Conservation (phyloP, 1,140 invertebrate genomes). For the Lerema accius region DNA sequence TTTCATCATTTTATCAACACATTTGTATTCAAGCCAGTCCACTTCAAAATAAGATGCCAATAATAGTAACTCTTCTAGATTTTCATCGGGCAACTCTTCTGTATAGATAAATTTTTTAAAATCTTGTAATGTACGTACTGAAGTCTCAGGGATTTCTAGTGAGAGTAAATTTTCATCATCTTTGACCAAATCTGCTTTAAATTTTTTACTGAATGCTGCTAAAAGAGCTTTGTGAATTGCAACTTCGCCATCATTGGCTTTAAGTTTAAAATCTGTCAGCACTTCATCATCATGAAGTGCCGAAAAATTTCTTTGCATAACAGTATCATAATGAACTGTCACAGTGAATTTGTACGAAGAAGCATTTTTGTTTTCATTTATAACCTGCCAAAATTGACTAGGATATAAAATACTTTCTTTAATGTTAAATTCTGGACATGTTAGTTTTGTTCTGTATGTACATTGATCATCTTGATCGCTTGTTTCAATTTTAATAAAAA, state of each 20-base stretch:
- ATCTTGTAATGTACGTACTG: background rate
- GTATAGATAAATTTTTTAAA: background rate
- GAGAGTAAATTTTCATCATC: background rate
- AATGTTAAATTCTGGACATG: background rate
- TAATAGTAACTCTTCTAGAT: too few species aligned
- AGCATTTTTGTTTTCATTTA: background rate
- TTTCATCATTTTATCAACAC: background rate
- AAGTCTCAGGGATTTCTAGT: background rate
- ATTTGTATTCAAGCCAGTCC: background rate
- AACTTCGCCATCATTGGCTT: background rate
- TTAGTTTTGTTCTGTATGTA: background rate
- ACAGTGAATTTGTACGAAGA: background rate
- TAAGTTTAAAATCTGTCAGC: background rate
- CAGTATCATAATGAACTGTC: background rate
- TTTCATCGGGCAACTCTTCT: too few species aligned
- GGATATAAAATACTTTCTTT: background rate
- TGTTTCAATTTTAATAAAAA: too few species aligned
- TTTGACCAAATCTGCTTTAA: background rate
- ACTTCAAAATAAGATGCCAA: too few species aligned
- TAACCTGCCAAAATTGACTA: background rate
- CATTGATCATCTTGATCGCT: too few species aligned
- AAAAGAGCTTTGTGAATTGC: background rate
- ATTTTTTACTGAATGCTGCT: background rate
- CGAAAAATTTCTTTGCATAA: background rate
- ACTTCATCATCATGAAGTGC: background rate